Evolutionary conservation across 1,140 invertebrate genomes (phyloP), one percentile per base, ranked within the genome.

Genomic region (Meloidogyne hapla): DNA sequence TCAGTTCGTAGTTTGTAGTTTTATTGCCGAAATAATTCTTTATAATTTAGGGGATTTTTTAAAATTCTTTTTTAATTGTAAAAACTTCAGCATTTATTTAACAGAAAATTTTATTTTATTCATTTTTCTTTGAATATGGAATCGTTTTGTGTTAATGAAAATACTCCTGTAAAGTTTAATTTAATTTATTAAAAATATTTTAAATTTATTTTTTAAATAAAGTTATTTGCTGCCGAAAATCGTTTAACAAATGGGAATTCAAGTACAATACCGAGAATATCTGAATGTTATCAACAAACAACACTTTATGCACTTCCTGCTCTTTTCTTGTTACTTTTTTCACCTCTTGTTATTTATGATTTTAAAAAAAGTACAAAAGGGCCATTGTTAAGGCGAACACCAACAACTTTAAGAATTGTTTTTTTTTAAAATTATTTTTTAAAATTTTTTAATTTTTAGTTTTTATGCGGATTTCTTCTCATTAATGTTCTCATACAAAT

Each of bases 221-320:
- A 67, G 40, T 67, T 67, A 67, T 67, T 67, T 42, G 21, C 15
- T 33, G 21, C n/a, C 18, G 40, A 15, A 33, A 67, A n/a, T 18
- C 10, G 9, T 42, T 18, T 67, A n/a, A 42, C 4, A n/a, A 45
- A 70, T 26, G 25, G 40, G 21, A 63, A 33, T 86, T 56, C 48
- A 56, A 56, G n/a, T 56, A 56, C 48, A 56, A 56, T 56, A 56
- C 84, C 84, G 12, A 69, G 74, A 8, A 42, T 86, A 12, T 77
- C 84, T 2, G 75, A 75, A 73, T 86, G 84, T 65, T 83, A 87
- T 56, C 84, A 84, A 65, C 85, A 86, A 69, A 86, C 84, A 8
- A 63, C 84, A 5, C 74, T 86, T 23, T 77, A 86, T n/a, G 85
- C 80, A 80, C 64, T 87, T 13, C 84, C 84, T 8, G 82, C 72